Evolutionary conservation across 2,113 vertebrate species (phyloP).

Genomic region (Mobula hypostoma): DNA sequence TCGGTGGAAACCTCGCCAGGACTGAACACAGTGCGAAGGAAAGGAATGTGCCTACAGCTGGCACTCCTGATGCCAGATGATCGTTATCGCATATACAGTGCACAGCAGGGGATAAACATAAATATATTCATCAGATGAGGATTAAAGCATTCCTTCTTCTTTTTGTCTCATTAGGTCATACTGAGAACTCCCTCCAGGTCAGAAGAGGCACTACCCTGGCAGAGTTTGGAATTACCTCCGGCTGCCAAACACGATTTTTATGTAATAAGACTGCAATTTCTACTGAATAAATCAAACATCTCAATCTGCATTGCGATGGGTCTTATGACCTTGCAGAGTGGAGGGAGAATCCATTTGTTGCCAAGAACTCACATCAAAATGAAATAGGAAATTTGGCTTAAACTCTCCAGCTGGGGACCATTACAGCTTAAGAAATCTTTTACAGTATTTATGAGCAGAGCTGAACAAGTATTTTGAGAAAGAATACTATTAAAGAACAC

Average conservation of each 20-base stretch:
- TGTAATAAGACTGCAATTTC: neutral
- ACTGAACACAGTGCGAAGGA: neutral
- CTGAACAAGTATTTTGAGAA: neutral
- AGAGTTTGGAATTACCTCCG: neutral
- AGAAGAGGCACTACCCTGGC: neutral
- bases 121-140: slow-evolving; percentile 3
- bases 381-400: neutral
- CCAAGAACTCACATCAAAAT: neutral
- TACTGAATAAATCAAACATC: neutral
- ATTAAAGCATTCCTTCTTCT: neutral
- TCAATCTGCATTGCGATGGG: neutral
- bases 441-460: neutral
- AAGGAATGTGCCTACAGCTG: slow-evolving; percentile 25
- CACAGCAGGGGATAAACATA: slow-evolving; percentile 17
- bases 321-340: neutral
- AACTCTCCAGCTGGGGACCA: neutral
- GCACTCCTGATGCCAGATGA: slow-evolving; percentile 13
- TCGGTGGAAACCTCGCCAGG: neutral
- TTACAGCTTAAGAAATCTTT: neutral
- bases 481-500: neutral
- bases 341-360: neutral
- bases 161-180: neutral
- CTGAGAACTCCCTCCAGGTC: neutral
- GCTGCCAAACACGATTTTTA: neutral
- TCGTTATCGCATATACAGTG: slow-evolving; percentile 15